phyloP scores from a whole-genome alignment of 2,797 vertebrate genomes.

The Eutrigla gurnardus region DNA sequence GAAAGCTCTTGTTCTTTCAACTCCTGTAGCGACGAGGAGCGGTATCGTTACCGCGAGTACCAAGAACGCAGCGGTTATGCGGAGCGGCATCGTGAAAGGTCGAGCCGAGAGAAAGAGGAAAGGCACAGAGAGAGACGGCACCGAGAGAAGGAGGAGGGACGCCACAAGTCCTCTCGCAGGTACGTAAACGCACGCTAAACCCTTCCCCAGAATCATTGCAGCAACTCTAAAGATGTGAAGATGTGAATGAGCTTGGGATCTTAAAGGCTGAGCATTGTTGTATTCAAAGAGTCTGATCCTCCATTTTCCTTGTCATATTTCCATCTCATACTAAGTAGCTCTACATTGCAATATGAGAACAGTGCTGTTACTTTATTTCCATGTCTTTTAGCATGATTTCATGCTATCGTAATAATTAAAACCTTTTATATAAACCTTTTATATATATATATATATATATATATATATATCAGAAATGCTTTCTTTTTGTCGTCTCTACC shows the following conservation, averaged over 20 bases:
- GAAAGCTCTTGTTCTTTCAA: neutral
- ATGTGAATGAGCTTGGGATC: neutral
- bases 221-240: neutral
- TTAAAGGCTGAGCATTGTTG: neutral
- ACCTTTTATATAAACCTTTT: no score
- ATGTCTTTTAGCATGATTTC: neutral
- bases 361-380: neutral
- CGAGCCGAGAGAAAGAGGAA: constrained; percentile 96
- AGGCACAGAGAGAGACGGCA: constrained; percentile 95
- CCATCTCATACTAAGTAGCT: neutral
- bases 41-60: constrained; percentile 95
- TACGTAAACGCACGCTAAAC: constrained; percentile 49
- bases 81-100: constrained; percentile 88
- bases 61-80: constrained; percentile 89
- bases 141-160: constrained; percentile 95
- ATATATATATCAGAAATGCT: no score
- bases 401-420: no score
- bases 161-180: constrained; percentile 98
- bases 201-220: neutral
- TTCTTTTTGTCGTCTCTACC: neutral
- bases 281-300: neutral
- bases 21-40: constrained; percentile 90
- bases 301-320: neutral
- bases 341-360: neutral
- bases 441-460: no score